Evolutionary conservation across 2,888 invertebrate genomes (phyloP), one percentile per base, ranked within the genome.

Genomic region (Diarsia brunnea): DNA sequence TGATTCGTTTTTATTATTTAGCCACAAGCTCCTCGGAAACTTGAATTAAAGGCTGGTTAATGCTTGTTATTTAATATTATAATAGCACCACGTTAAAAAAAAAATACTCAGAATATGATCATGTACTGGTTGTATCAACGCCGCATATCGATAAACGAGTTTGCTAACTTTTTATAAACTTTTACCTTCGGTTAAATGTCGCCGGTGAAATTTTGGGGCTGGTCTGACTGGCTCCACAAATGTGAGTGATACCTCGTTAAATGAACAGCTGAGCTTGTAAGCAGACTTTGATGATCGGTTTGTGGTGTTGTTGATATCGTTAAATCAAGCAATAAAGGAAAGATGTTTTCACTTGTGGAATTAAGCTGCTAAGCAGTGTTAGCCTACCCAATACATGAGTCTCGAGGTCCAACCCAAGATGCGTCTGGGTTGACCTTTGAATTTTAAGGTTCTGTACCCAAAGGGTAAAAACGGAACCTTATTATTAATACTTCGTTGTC

Each of bases 111-210:
- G 47, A 60, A 83, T 68, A 77, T 38, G 47, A 75, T 83, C 75
- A 73, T 68, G 72, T 73, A 86, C 77, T 77, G 73, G 65, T 81
- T 65, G 68, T 79, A 87, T 84, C 77, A 78, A 63, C 60, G 69
- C 67, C 49, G 64, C 82, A 76, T 68, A 88, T 84, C 80, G 60
- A 75, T 69, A 74, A 84, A 87, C 87, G 55, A 68, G 87, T 88
- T 84, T 84, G 77, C 73, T 71, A 58, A 78, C 71, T 87, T 85
- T 87, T 78, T 78, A 84, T 78, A 67, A 78, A 87, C 87, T 87
- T 87, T 87, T 88, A 88, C 88, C 87, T 80, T 81, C 87, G 49
- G 53, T 78, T 79, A 82, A 87, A 87, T 87, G 88, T 88, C 87
- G 78, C 51, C 31, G 71, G 88, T 78, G 88, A 87, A 87, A 87